phyloP scores from a whole-genome alignment of 2,888 invertebrate genomes.

The Lochmaea crataegi region DNA sequence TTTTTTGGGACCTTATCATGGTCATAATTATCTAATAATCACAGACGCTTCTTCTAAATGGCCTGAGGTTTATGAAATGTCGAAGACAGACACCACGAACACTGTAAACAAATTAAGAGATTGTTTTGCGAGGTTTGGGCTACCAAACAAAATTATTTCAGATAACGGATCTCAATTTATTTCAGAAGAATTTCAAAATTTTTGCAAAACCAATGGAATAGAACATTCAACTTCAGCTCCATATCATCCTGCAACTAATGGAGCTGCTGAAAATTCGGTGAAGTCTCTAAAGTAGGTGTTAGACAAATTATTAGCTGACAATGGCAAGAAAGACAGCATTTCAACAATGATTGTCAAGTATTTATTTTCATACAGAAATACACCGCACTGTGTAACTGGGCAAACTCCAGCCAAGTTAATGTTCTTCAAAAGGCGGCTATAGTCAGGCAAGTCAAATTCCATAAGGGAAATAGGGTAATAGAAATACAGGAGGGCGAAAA shows the following conservation, averaged over 20 bases:
- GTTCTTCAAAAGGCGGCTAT: constrained; percentile 4
- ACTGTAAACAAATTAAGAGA: constrained; percentile 42
- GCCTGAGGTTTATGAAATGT: constrained; percentile 57
- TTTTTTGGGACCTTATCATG: constrained; percentile 57
- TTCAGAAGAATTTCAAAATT: constrained; percentile 47
- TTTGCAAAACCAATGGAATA: constrained; percentile 47
- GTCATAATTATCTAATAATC: constrained; percentile 49
- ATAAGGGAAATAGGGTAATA: too few relatives aligned
- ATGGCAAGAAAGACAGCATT: not conserved
- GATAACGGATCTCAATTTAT: constrained; percentile 50
- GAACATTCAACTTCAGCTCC: constrained; percentile 45
- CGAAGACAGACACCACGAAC: constrained; percentile 25
- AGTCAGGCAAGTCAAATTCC: too few relatives aligned
- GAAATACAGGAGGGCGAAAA: too few relatives aligned
- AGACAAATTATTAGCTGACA: constrained; percentile 24
- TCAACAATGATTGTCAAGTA: not conserved
- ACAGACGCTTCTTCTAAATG: constrained; percentile 63
- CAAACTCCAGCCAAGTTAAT: constrained; percentile 34
- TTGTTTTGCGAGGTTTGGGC: constrained; percentile 49
- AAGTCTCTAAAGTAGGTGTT: constrained; percentile 38
- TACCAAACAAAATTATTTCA: constrained; percentile 48
- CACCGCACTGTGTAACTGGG: constrained; percentile 30
- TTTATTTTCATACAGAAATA: constrained; percentile 34
- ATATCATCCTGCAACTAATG: constrained; percentile 36
- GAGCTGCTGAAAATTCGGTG: constrained; percentile 39